These are phyloP conservation scores for Corythoichthys intestinalis DNA, from an alignment of 2,113 vertebrate genomes.

Conservation along the genomic window DNA sequence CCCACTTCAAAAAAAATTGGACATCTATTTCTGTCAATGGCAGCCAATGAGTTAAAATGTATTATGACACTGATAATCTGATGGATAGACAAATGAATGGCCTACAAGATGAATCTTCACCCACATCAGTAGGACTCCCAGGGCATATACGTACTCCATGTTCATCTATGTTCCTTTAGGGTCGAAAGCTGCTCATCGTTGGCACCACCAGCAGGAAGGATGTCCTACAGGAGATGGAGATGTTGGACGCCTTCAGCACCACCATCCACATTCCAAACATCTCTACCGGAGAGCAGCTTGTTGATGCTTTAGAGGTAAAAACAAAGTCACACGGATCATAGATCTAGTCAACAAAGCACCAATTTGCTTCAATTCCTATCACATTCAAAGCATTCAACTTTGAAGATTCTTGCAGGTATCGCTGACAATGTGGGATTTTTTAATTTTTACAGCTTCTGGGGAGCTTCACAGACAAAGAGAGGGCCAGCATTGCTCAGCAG, in stretches of 20 bases:
- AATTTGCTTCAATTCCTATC: not conserved
- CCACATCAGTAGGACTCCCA: too few relatives aligned
- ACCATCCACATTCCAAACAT: slow-evolving; percentile 95
- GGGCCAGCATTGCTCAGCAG: slow-evolving; percentile 83
- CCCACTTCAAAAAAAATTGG: too few relatives aligned
- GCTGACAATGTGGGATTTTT: not conserved
- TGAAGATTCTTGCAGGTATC: not conserved
- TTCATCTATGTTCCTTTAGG: slow-evolving; percentile 60
- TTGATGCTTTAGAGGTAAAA: slow-evolving; percentile 86
- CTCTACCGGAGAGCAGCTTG: slow-evolving; percentile 86
- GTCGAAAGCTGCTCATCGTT: slow-evolving; percentile 94
- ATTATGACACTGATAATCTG: too few relatives aligned
- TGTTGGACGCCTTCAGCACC: slow-evolving; percentile 97
- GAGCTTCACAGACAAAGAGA: slow-evolving; percentile 91
- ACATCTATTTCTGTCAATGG: too few relatives aligned
- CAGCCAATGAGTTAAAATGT: too few relatives aligned
- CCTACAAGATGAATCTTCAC: too few relatives aligned
- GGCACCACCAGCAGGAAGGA: slow-evolving; percentile 97
- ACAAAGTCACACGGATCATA: not conserved
- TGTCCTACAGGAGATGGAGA: slow-evolving; percentile 98
- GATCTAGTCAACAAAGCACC: too few relatives aligned
- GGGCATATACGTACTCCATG: too few relatives aligned
- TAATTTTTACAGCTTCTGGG: slow-evolving; percentile 81
- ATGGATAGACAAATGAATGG: too few relatives aligned
- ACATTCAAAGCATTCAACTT: not conserved